Percentiles rank a stretch among this genome's conserved stretches.
Evolutionary conservation across 2,113 vertebrate genomes (phyloP).

Genomic region (Heterocephalus glaber): DNA sequence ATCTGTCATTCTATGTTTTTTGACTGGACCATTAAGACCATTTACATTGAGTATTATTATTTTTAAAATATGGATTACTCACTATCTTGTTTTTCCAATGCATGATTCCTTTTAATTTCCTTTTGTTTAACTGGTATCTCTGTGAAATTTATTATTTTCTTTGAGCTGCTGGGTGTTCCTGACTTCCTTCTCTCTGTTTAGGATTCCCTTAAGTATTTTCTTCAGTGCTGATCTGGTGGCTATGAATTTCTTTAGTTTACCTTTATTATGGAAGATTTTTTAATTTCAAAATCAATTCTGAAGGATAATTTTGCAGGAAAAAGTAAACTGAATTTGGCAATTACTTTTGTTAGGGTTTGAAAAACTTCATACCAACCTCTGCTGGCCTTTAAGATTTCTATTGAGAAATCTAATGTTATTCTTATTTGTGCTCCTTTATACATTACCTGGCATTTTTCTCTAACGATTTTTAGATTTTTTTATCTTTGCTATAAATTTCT

Average conservation of each 20-base stretch:
- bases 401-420: not conserved
- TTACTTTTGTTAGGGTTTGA: not conserved
- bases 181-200: not conserved
- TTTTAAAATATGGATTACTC: too few relatives aligned
- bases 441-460: not conserved
- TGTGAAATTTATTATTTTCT: not conserved
- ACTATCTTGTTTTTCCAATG: not conserved
- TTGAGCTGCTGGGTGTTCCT: not conserved
- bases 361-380: not conserved
- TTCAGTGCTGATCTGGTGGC: not conserved
- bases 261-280: not conserved
- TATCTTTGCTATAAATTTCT: not conserved
- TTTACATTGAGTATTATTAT: too few relatives aligned
- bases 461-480: too few relatives aligned
- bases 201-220: not conserved
- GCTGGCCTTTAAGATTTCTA: not conserved
- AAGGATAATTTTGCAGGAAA: not conserved
- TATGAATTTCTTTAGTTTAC: not conserved
- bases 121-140: not conserved
- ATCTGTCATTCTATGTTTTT: too few relatives aligned
- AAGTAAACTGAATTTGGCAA: not conserved
- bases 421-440: not conserved
- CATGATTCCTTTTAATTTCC: not conserved
- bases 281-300: not conserved
- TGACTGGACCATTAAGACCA: too few relatives aligned